Evolutionary conservation across 2,888 invertebrate genomes (phyloP).

Genomic region (Tenodera sinensis): DNA sequence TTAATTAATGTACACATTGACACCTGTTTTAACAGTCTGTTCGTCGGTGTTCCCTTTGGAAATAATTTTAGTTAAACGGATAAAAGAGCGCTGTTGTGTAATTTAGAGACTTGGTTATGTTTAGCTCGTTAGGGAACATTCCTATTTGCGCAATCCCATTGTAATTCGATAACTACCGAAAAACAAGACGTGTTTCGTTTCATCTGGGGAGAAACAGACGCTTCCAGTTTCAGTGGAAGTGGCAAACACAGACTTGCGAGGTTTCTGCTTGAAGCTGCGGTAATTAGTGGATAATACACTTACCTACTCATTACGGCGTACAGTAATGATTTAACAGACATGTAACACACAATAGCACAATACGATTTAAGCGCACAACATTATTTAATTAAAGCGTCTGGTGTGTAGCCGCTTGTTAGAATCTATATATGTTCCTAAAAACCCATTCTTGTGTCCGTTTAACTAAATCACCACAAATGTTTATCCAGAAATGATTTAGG

Average conservation of each 20-base stretch:
- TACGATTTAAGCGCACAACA: no score
- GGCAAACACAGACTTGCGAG: not conserved
- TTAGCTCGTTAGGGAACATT: not conserved
- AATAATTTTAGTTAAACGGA: not conserved
- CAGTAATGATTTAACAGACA: no score
- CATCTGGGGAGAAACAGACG: not conserved
- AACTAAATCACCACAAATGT: no score
- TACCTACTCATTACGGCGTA: no score
- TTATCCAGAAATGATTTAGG: no score
- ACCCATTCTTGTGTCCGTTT: no score
- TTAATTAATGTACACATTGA: not conserved
- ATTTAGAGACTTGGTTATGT: not conserved
- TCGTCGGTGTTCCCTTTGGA: not conserved
- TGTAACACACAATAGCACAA: no score
- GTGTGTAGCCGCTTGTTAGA: no score
- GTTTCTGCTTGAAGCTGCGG: no score
- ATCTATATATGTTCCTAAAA: no score
- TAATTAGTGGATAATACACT: no score
- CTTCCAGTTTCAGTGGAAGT: not conserved
- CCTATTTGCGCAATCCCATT: not conserved
- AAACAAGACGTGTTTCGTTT: not conserved
- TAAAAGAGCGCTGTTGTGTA: not conserved
- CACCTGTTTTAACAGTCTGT: not conserved
- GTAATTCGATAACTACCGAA: not conserved
- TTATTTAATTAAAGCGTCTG: no score